phyloP scores from a whole-genome alignment of 2,113 vertebrate species.

The Morone chrysops region DNA sequence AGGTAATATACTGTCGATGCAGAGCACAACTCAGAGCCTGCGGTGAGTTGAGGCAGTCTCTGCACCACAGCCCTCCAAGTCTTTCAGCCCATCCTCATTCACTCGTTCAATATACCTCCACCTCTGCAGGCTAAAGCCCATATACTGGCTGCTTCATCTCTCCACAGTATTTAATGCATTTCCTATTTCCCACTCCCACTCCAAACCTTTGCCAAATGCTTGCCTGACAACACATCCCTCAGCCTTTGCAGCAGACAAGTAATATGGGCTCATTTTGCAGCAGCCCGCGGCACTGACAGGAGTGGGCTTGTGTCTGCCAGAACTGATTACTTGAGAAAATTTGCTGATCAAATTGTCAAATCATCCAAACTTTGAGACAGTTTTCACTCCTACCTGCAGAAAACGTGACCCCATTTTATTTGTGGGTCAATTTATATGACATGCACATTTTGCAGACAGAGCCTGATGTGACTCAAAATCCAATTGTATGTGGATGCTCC shows the following conservation, averaged over 20 bases:
- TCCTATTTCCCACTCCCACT: slow-evolving; percentile 51
- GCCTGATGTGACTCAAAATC: slow-evolving; percentile 18
- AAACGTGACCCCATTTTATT: slow-evolving; percentile 52
- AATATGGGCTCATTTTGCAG: slow-evolving; percentile 69
- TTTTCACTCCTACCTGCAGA: slow-evolving; percentile 41
- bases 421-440: slow-evolving; percentile 22
- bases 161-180: slow-evolving; percentile 68
- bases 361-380: slow-evolving; percentile 53
- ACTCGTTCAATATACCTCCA: slow-evolving; percentile 68
- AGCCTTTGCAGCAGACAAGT: slow-evolving; percentile 57
- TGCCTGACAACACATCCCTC: slow-evolving; percentile 65
- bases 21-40: slow-evolving; percentile 64
- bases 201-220: slow-evolving; percentile 60
- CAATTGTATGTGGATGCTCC: slow-evolving; percentile 18
- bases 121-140: slow-evolving; percentile 71
- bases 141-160: slow-evolving; percentile 57
- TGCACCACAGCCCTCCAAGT: slow-evolving; percentile 55
- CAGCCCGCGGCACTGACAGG: slow-evolving; percentile 56
- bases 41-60: slow-evolving; percentile 47
- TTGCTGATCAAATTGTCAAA: slow-evolving; percentile 75
- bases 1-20: slow-evolving; percentile 71
- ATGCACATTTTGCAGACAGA: slow-evolving; percentile 21
- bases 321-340: slow-evolving; percentile 64
- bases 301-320: slow-evolving; percentile 65
- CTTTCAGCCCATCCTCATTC: slow-evolving; percentile 46